These are phyloP conservation scores for Myripristis jacobus DNA, from an alignment of 2,797 vertebrate genomes.

Conservation along the genomic window DNA sequence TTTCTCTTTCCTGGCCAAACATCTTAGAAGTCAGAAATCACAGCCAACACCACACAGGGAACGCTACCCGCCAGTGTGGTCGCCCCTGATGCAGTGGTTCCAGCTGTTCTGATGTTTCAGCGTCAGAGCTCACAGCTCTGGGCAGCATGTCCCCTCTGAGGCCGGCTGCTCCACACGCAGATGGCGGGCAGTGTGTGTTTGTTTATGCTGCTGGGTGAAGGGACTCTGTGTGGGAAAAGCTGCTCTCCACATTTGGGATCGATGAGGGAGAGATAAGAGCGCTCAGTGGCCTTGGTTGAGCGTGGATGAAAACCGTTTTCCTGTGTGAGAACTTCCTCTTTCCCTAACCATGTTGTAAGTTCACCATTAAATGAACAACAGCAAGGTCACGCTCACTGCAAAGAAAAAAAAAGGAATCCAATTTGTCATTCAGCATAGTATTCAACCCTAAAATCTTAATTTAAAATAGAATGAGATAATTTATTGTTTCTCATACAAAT, in stretches of 20 bases:
- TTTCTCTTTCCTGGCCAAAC: constrained; percentile 7
- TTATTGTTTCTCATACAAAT: too few relatives aligned
- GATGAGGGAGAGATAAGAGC: constrained; percentile 82
- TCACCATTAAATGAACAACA: constrained; percentile 49
- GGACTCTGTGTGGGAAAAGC: constrained; percentile 82
- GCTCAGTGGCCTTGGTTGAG: constrained; percentile 77
- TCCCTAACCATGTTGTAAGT: constrained; percentile 51
- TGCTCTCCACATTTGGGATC: constrained; percentile 70
- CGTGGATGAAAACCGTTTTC: constrained; percentile 70
- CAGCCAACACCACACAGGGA: too few relatives aligned
- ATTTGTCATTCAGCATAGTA: too few relatives aligned
- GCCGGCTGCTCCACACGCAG: constrained; percentile 57
- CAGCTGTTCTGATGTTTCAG: constrained; percentile 34
- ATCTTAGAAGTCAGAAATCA: constrained; percentile 1
- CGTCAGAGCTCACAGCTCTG: constrained; percentile 36
- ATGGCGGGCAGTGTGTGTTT: constrained; percentile 74
- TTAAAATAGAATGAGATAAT: too few relatives aligned
- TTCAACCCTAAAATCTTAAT: background rate
- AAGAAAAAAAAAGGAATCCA: too few relatives aligned
- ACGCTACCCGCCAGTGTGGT: too few relatives aligned
- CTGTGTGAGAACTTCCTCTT: constrained; percentile 78
- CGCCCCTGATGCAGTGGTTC: constrained; percentile 14
- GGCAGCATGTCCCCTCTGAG: constrained; percentile 19
- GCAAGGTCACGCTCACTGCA: constrained; percentile 38
- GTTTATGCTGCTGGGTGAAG: constrained; percentile 69